phyloP scores from a whole-genome alignment of 2,113 vertebrate genomes.

The Festucalex cinctus region DNA sequence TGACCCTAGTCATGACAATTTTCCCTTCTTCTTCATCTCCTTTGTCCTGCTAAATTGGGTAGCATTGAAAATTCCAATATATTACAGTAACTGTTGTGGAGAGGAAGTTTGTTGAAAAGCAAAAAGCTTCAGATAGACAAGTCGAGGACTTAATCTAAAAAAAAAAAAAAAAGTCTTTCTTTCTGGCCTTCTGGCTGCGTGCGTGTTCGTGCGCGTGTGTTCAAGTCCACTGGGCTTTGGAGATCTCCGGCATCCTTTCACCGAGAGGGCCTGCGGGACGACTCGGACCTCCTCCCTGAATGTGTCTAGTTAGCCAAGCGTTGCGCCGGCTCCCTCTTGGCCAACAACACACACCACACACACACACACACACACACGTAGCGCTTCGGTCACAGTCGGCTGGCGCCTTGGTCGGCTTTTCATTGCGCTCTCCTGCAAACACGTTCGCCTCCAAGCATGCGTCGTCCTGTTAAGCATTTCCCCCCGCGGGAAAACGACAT shows the following conservation, averaged over 20 bases:
- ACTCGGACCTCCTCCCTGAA: constrained; percentile 27
- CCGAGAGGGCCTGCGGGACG: constrained; percentile 20
- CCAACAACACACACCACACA: not conserved
- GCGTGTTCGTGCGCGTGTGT: constrained; percentile 8
- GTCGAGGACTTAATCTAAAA: not conserved
- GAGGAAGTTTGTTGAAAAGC: not conserved
- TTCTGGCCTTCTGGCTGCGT: constrained; percentile 7
- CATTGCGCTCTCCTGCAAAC: not conserved
- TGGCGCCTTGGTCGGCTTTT: constrained; percentile 13
- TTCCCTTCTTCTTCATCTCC: too few relatives aligned
- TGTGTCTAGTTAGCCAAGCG: constrained; percentile 30
- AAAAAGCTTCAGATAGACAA: not conserved
- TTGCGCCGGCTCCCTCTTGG: not conserved
- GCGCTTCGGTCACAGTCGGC: constrained; percentile 22
- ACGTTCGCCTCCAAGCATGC: not conserved
- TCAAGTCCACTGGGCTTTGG: constrained; percentile 1
- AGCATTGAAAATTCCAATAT: not conserved
- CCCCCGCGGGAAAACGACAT: not conserved
- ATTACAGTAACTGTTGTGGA: not conserved
- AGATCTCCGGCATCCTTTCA: constrained; percentile 20
- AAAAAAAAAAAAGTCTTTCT: not conserved
- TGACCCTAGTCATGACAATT: too few relatives aligned
- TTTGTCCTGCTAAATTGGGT: too few relatives aligned
- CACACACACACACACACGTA: not conserved
- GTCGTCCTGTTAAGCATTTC: not conserved